Base-by-base conservation (phyloP, 2,797 vertebrate genomes). In the Anniella stebbinsi region DNA sequence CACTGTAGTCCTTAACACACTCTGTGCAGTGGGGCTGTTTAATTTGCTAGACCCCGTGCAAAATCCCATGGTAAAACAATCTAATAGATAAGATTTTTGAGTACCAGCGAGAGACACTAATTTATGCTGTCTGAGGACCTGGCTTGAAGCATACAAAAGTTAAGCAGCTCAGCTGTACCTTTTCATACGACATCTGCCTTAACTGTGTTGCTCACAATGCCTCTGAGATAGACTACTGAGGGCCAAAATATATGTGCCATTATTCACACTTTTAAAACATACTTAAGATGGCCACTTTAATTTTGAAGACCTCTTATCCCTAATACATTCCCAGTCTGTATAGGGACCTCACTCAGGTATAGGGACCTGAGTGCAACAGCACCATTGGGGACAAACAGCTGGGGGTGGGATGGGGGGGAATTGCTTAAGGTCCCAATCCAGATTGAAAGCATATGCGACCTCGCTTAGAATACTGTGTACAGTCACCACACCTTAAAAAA, bases 51-150 rank as follows among this genome's bases (percentile, higher is more conserved):
- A 81, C 60, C 85, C 0, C 0, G 30, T 28, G n/a, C 7, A 48
- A 90, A 92, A 87, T 87, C 86, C 54, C 36, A n/a, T 81, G 1
- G 0, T 13, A 78, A 28, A 84, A 63, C 78, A 60, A 60, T 88
- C 2, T 1, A 60, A 78, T 81, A 87, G 23, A 69, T 92, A 83
- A 91, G 90, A 87, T 94, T 91, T 63, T 92, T 36, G 91, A 92
- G 93, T 89, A 84, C 91, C 89, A 93, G 85, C 63, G 80, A 93
- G 66, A 48, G 88, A 86, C 87, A 10, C 87, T 93, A 93, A 92
- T 95, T 93, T 91, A 89, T 91, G 91, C 60, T 77, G 82, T 33
- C 33, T 89, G 83, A 94, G 90, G 83, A 92, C 84, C 91, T 95
- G 92, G 85, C 90, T 93, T 93, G 87, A 60, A 93, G 81, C 63